Evolutionary conservation across 2,113 vertebrate genomes (phyloP), one percentile per base, ranked within the genome.

Genomic region (Entelurus aequoreus): DNA sequence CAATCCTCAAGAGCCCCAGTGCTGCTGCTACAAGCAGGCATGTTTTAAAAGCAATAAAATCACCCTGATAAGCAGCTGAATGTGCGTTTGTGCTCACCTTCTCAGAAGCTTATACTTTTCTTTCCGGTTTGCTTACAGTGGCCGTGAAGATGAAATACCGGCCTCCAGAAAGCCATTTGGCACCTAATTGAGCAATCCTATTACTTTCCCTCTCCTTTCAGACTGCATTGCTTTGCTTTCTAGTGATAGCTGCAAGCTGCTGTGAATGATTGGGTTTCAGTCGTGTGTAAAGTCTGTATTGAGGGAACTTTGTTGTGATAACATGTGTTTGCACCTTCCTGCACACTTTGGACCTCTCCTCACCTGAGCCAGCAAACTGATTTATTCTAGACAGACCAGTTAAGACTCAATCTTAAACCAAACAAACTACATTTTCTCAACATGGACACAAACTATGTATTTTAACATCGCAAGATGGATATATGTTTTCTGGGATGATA

Each of bases 121-220:
- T 79, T 76, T 72, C 75, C 78, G 83, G 79, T 86, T 86, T 84
- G 72, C 87, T 87, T 81, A 80, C 87, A 70, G 76, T 79, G 79
- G 84, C 84, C 85, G 81, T 83, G 84, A 77, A 87, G 85, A 87
- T 90, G 81, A 91, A 90, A 90, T 89, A 90, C 79, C 78, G 75
- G 78, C 86, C 88, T 82, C 87, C 76, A 80, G 88, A 87, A 90
- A 90, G 86, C 86, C 87, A 90, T 90, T 89, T 88, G 88, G 88
- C 85, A 90, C 85, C 86, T 90, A 91, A 90, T 90, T 90, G 89
- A 90, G 87, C 89, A 89, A 86, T 87, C 76, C 85, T 90, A 90
- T 90, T 90, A 90, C 86, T 90, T 88, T 84, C 15, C 16, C 83
- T 84, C 77, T 88, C 83, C 84, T 86, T 85, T 86, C 74, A 86